These are phyloP conservation scores for Nezara viridula DNA, from an alignment of 2,888 invertebrate species.

Conservation along the genomic window DNA sequence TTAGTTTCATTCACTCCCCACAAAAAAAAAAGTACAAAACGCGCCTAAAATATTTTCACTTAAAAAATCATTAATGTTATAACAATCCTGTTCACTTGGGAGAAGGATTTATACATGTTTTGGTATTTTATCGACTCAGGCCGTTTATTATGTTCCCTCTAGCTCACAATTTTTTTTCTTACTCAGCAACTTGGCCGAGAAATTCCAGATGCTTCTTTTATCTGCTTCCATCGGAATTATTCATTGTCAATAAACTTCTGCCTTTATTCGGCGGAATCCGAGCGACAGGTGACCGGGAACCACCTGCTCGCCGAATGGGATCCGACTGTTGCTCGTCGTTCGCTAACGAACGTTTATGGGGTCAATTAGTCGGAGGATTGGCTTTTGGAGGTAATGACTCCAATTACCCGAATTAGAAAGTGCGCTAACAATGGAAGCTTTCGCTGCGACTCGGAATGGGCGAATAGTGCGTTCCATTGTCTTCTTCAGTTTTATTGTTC, in stretches of 20 bases:
- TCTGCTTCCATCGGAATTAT: background rate
- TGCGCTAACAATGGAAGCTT: slow-evolving; percentile 20
- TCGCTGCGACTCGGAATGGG: slow-evolving; percentile 5
- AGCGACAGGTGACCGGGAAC: background rate
- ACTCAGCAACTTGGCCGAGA: background rate
- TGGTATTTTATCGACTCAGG: too few species aligned
- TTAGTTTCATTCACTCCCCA: too few species aligned
- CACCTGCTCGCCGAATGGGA: background rate
- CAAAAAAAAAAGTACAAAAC: too few species aligned
- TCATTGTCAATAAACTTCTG: background rate
- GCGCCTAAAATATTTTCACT: too few species aligned
- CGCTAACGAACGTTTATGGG: background rate
- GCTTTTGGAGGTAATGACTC: slow-evolving; percentile 12
- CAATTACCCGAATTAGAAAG: slow-evolving; percentile 34
- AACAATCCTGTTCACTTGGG: too few species aligned
- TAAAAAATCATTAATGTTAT: too few species aligned
- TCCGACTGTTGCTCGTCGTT: background rate
- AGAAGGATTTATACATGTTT: too few species aligned
- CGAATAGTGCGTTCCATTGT: background rate
- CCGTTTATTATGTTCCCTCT: too few species aligned
- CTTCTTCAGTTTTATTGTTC: slow-evolving; percentile 6
- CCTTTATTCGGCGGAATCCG: background rate
- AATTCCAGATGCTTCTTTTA: background rate
- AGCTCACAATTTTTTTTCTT: too few species aligned
- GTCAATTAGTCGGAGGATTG: background rate